Evolutionary conservation across 2,797 vertebrate species (phyloP).

Genomic region (Artibeus lituratus): DNA sequence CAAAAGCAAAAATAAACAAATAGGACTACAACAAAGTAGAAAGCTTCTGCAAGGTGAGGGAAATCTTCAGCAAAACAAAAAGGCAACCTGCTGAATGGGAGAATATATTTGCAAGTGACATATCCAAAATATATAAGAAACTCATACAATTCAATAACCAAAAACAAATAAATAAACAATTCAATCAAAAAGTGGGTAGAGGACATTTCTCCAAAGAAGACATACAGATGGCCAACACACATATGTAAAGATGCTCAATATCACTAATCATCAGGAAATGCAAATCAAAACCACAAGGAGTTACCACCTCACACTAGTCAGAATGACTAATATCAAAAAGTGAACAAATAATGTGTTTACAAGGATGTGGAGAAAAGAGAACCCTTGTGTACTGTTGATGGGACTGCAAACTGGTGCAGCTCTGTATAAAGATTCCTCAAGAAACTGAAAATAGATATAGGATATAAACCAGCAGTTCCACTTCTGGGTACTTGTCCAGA

Average conservation of each 20-base stretch:
- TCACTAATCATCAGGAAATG: neutral
- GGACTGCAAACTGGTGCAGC: neutral
- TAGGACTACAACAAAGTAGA: neutral
- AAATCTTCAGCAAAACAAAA: neutral
- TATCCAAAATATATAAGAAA: neutral
- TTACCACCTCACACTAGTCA: neutral
- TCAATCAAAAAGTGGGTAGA: neutral
- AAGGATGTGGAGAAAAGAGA: neutral
- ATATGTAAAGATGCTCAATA: neutral
- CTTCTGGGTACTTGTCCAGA: neutral
- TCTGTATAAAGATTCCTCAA: neutral
- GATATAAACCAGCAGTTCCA: neutral
- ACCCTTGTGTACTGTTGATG: neutral
- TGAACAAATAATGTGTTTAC: neutral
- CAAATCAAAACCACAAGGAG: neutral
- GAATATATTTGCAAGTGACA: neutral
- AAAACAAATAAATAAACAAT: neutral
- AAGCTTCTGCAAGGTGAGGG: neutral
- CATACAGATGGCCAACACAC: neutral
- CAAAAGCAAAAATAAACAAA: neutral
- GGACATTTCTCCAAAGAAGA: neutral
- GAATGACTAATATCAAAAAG: neutral
- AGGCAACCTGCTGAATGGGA: neutral
- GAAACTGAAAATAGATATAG: neutral
- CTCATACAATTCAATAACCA: neutral